These are phyloP conservation scores for Columba livia DNA, from an alignment of 2,113 vertebrate species.

Conservation along the genomic window DNA sequence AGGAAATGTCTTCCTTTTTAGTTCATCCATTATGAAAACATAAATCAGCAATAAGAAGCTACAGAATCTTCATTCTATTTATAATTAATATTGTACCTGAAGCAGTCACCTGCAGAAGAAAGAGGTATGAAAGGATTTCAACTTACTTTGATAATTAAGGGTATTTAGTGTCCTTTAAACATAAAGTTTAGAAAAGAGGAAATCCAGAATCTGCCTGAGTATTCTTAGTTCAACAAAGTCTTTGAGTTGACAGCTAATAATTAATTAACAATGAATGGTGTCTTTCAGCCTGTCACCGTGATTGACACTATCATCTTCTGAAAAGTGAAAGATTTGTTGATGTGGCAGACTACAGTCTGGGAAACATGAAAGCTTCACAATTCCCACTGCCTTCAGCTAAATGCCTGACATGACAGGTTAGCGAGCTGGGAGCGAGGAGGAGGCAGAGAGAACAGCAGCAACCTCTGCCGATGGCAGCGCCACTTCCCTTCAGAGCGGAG, in stretches of 20 bases:
- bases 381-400: slow-evolving; percentile 70
- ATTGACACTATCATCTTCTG: slow-evolving; percentile 74
- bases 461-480: slow-evolving; percentile 24
- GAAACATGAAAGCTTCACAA: slow-evolving; percentile 71
- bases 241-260: slow-evolving; percentile 76
- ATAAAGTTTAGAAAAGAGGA: slow-evolving; percentile 68
- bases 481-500: background rate
- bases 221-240: slow-evolving; percentile 70
- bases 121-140: slow-evolving; percentile 53
- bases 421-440: background rate
- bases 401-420: slow-evolving; percentile 63
- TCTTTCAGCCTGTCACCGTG: slow-evolving; percentile 70
- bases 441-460: slow-evolving; percentile 31
- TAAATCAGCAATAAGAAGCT: slow-evolving; percentile 22
- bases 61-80: slow-evolving; percentile 41
- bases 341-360: slow-evolving; percentile 72
- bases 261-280: slow-evolving; percentile 79
- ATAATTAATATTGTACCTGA: slow-evolving; percentile 66
- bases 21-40: slow-evolving; percentile 37
- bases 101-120: slow-evolving; percentile 53
- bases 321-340: slow-evolving; percentile 73
- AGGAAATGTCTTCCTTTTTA: background rate
- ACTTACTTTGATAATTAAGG: slow-evolving; percentile 68
- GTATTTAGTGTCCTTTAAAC: slow-evolving; percentile 72
- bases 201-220: slow-evolving; percentile 66